These are phyloP conservation scores for Xiphophorus maculatus DNA, from an alignment of 2,113 vertebrate species.

Conservation along the genomic window DNA sequence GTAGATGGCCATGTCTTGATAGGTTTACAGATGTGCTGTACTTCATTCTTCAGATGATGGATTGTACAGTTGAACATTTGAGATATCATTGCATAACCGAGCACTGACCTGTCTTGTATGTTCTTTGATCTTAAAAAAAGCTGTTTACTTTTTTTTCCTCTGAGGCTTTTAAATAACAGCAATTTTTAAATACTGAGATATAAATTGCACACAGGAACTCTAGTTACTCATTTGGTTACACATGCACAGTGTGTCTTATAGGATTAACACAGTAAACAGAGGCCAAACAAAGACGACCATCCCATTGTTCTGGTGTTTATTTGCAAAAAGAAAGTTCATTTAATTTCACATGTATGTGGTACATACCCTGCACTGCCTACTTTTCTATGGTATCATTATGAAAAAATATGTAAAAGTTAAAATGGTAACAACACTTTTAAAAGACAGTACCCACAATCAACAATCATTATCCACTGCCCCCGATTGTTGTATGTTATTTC, in stretches of 20 bases:
- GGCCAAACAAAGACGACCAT: too few relatives aligned
- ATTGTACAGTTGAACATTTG: neutral
- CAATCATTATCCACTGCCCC: neutral
- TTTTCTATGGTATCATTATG: neutral
- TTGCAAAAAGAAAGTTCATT: neutral
- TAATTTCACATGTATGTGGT: neutral
- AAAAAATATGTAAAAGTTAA: neutral
- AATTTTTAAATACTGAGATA: too few relatives aligned
- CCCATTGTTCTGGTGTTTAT: neutral
- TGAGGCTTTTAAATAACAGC: neutral
- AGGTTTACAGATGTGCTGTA: neutral
- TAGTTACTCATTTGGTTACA: too few relatives aligned
- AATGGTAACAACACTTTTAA: neutral
- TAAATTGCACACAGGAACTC: too few relatives aligned
- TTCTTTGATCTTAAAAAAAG: neutral
- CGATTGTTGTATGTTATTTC: neutral
- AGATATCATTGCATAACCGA: neutral
- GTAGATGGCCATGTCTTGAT: neutral
- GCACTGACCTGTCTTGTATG: neutral
- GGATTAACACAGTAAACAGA: neutral
- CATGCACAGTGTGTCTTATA: neutral
- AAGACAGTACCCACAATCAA: neutral
- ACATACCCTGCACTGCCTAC: neutral
- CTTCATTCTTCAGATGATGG: neutral
- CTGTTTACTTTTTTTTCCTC: neutral